Conservation (phyloP, 1,140 invertebrate genomes). For the Maniola jurtina region DNA sequence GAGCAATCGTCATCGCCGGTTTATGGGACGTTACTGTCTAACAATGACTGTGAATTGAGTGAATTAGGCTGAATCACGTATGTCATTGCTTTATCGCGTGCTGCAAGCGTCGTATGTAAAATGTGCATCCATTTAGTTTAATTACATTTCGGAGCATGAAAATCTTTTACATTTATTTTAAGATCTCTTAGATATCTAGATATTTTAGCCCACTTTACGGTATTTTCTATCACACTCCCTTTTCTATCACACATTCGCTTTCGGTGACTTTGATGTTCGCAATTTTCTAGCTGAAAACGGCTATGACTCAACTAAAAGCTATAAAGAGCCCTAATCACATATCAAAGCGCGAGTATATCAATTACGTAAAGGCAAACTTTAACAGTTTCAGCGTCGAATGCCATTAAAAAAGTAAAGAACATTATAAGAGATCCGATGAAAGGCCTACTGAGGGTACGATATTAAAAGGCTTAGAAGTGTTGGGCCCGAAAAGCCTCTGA, state of each 20-base stretch:
- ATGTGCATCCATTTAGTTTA: conserved; percentile 5
- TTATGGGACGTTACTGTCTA: conserved; percentile 62
- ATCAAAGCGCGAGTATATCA: conserved; percentile 18
- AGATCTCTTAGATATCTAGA: too few species aligned
- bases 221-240: too few species aligned
- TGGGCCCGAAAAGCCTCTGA: conserved; percentile 72
- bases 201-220: too few species aligned
- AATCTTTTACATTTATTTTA: neutral
- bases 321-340: conserved; percentile 10
- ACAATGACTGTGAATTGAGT: conserved; percentile 67
- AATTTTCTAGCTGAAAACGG: neutral
- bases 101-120: conserved; percentile 29
- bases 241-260: too few species aligned
- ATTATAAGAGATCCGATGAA: conserved; percentile 55
- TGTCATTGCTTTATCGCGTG: conserved; percentile 47
- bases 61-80: conserved; percentile 71
- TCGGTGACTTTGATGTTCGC: too few species aligned
- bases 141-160: neutral
- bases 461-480: conserved; percentile 77
- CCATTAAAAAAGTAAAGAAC: conserved; percentile 56
- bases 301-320: neutral
- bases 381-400: conserved; percentile 47
- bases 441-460: conserved; percentile 57
- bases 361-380: conserved; percentile 36
- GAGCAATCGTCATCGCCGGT: conserved; percentile 61